Evolutionary conservation across 2,888 invertebrate species (phyloP).

Genomic region (Chrysina gloriosa): DNA sequence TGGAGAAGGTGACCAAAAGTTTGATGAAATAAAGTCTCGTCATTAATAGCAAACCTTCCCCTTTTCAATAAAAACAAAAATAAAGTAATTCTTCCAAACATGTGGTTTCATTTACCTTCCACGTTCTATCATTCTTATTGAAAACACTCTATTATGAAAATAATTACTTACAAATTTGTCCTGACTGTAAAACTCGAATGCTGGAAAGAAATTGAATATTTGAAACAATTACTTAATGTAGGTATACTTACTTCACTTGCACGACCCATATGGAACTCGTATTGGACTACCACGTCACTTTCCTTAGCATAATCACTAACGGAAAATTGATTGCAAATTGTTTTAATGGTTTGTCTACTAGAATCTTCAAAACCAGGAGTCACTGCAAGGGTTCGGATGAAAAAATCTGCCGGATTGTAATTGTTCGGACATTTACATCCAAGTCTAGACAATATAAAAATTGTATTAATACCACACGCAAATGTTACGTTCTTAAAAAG

Average conservation of each 20-base stretch:
- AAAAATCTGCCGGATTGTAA: slow-evolving; percentile 92
- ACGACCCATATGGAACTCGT: slow-evolving; percentile 76
- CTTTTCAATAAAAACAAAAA: too few relatives aligned
- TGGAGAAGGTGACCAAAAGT: too few relatives aligned
- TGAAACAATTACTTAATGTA: background rate
- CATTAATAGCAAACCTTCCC: too few relatives aligned
- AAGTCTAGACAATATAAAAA: slow-evolving; percentile 66
- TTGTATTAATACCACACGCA: too few relatives aligned
- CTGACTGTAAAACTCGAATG: slow-evolving; percentile 46
- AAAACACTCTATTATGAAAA: too few relatives aligned
- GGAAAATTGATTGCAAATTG: slow-evolving; percentile 82
- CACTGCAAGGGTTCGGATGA: slow-evolving; percentile 84
- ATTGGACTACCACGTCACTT: slow-evolving; percentile 78
- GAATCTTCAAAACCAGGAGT: slow-evolving; percentile 81
- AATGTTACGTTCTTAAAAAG: too few relatives aligned
- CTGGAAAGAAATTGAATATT: slow-evolving; percentile 41
- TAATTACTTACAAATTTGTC: slow-evolving; percentile 51
- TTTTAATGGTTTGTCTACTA: slow-evolving; percentile 76
- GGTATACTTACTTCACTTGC: slow-evolving; percentile 65
- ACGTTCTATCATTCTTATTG: too few relatives aligned
- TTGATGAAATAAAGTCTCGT: too few relatives aligned
- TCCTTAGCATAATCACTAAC: slow-evolving; percentile 82
- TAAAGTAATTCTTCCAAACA: too few relatives aligned
- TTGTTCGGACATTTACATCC: slow-evolving; percentile 83
- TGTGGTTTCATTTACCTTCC: too few relatives aligned